A percentile compares a stretch with the other conserved stretches of the same genome.
Evolutionary conservation across 2,888 invertebrate genomes (phyloP).

Genomic region (Trachelus tabidus): DNA sequence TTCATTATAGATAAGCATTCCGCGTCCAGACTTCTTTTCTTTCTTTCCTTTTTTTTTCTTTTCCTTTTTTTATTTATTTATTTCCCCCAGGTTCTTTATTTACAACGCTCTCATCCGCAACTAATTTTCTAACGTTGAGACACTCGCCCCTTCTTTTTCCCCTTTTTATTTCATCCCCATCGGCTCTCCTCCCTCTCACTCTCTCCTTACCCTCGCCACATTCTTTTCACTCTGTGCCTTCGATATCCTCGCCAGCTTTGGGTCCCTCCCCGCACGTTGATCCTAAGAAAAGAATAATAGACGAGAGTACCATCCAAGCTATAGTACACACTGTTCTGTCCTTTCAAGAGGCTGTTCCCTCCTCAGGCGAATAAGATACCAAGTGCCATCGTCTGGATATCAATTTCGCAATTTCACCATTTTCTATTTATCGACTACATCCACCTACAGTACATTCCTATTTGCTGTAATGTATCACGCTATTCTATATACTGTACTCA

Average conservation of each 20-base stretch:
- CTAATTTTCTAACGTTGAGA: conserved; percentile 8
- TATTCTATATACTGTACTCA: too few relatives aligned
- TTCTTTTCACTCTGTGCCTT: neutral
- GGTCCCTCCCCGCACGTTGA: too few relatives aligned
- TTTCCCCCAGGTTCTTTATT: conserved; percentile 3
- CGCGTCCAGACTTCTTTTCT: conserved; percentile 26
- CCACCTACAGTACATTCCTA: too few relatives aligned
- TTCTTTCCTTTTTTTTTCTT: conserved; percentile 11
- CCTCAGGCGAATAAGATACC: too few relatives aligned
- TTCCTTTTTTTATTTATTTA: conserved; percentile 8
- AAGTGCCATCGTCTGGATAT: too few relatives aligned
- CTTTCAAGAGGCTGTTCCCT: too few relatives aligned
- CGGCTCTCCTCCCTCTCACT: neutral
- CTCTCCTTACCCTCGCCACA: neutral
- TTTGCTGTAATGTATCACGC: too few relatives aligned
- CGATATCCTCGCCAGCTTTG: conserved; percentile 1
- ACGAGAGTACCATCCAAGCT: too few relatives aligned
- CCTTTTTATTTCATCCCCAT: conserved; percentile 13
- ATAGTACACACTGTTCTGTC: too few relatives aligned
- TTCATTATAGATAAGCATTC: conserved; percentile 50
- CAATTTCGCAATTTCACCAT: too few relatives aligned
- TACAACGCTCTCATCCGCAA: conserved; percentile 4
- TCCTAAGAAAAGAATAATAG: too few relatives aligned
- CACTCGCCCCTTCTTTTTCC: neutral
- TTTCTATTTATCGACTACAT: too few relatives aligned